Base-by-base conservation (phyloP, 2,797 vertebrate genomes). In the Lemur catta region DNA sequence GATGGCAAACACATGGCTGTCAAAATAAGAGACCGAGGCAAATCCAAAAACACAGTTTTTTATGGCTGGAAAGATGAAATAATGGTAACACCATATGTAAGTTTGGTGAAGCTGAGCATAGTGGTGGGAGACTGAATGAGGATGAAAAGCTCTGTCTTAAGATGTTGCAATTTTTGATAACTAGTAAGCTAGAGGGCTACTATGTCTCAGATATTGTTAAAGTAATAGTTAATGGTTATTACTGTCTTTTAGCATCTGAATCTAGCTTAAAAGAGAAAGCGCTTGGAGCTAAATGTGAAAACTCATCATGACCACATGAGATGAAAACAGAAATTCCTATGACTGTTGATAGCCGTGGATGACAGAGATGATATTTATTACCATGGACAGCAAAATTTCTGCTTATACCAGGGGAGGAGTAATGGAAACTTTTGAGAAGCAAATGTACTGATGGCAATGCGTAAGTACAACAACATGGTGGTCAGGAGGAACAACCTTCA, bases 281-380 rank as follows among this genome's bases (percentile, higher is more conserved):
- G 97, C 98, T 98, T 90, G 95, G 48, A 98, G 98, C 96, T 98
- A 98, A 98, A 98, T 98, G 7, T 91, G 98, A 98, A 98, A 98
- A 96, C 91, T 96, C 85, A 0, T 98, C 97, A 97, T 92, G 96
- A 82, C 84, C 61, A 63, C 28, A 95, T n/a, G 71, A 96, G 94
- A 97, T 96, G 84, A 94, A 97, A 98, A 97, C 89, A 97, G 91
- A 89, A 98, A 94, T 87, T 72, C 97, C 92, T 97, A 69, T 6
- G n/a, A 97, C 95, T 96, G 97, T 97, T 98, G 98, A 98, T 97
- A 97, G 90, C 75, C 89, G 38, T 0, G 2, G 91, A 98, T 98
- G 98, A 96, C 98, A 98, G 97, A 97, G 91, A 59, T 98, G 95
- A 98, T 97, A 98, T 97, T 98, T 98, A 98, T 98, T 98, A 71